Evolutionary conservation across 2,888 invertebrate genomes (phyloP).

Genomic region (Cheilosia vernalis): DNA sequence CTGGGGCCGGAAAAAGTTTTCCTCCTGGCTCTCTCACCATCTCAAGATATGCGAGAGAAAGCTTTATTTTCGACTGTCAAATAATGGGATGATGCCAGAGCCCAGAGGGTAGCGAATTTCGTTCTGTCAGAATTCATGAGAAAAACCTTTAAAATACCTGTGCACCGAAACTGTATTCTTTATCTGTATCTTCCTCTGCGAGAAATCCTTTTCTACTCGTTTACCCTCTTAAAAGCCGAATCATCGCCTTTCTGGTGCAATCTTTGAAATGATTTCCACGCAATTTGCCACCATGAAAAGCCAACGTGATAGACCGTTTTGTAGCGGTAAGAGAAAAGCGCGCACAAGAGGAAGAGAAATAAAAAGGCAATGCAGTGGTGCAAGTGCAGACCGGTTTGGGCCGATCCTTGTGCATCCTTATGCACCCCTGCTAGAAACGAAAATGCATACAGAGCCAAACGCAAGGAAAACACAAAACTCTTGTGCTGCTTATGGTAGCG

Average conservation of each 20-base stretch:
- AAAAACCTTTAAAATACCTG: not conserved
- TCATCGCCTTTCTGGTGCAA: conserved; percentile 11
- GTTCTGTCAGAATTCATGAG: no score
- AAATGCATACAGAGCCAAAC: conserved; percentile 38
- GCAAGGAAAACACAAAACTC: conserved; percentile 43
- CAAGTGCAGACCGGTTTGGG: conserved; percentile 42
- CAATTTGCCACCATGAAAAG: conserved; percentile 56
- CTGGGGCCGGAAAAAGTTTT: conserved; percentile 1
- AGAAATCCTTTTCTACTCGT: not conserved
- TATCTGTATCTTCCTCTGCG: not conserved
- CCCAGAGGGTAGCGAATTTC: not conserved
- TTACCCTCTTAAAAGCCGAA: not conserved
- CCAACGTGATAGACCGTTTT: conserved; percentile 47
- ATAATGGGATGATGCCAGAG: not conserved
- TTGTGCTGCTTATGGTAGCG: conserved; percentile 30
- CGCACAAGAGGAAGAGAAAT: conserved; percentile 33
- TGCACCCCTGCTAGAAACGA: conserved; percentile 32
- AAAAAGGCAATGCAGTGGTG: conserved; percentile 35
- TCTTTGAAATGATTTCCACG: conserved; percentile 59
- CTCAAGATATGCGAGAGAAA: conserved; percentile 9
- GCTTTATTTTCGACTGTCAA: not conserved
- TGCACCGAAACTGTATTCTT: not conserved
- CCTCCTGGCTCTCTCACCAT: not conserved
- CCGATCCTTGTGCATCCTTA: conserved; percentile 53
- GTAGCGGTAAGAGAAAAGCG: conserved; percentile 23